phyloP scores from a whole-genome alignment of 2,797 vertebrate species.

The Danio tinwini region DNA sequence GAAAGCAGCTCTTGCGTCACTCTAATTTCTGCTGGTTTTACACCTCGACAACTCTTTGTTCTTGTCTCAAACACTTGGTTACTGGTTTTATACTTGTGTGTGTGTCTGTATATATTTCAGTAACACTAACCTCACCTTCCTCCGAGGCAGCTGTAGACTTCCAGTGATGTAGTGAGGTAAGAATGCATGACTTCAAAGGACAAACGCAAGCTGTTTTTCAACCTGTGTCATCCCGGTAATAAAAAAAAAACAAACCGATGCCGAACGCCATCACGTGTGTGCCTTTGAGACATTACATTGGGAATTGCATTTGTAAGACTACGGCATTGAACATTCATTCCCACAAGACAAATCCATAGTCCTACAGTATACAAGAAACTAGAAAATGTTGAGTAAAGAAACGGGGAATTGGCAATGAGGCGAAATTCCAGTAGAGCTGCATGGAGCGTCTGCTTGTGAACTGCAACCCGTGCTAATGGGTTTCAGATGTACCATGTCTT shows the following conservation, averaged over 20 bases:
- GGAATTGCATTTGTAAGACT: slow-evolving; percentile 63
- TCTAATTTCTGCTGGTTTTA: slow-evolving; percentile 40
- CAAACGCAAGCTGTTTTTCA: slow-evolving; percentile 72
- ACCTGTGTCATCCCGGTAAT: slow-evolving; percentile 69
- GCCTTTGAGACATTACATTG: slow-evolving; percentile 5
- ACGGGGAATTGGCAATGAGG: slow-evolving; percentile 65
- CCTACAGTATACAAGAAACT: slow-evolving; percentile 57
- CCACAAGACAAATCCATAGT: slow-evolving; percentile 65
- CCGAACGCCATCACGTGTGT: not conserved
- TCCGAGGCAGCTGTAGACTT: slow-evolving; percentile 69
- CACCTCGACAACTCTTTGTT: slow-evolving; percentile 30
- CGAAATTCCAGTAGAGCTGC: slow-evolving; percentile 74
- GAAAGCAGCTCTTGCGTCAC: slow-evolving; percentile 41
- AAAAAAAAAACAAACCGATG: not conserved
- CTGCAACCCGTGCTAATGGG: slow-evolving; percentile 75
- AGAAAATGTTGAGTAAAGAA: slow-evolving; percentile 56
- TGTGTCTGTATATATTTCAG: slow-evolving; percentile 40
- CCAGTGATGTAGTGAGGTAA: slow-evolving; percentile 75
- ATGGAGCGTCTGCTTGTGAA: slow-evolving; percentile 74
- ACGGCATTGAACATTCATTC: slow-evolving; percentile 56
- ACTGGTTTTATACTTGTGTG: slow-evolving; percentile 25
- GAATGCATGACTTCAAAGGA: slow-evolving; percentile 81
- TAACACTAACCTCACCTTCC: slow-evolving; percentile 69
- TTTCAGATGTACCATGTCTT: slow-evolving; percentile 79
- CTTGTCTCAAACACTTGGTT: slow-evolving; percentile 52